Evolutionary conservation across 2,113 vertebrate genomes (phyloP).

Genomic region (Gambusia affinis): DNA sequence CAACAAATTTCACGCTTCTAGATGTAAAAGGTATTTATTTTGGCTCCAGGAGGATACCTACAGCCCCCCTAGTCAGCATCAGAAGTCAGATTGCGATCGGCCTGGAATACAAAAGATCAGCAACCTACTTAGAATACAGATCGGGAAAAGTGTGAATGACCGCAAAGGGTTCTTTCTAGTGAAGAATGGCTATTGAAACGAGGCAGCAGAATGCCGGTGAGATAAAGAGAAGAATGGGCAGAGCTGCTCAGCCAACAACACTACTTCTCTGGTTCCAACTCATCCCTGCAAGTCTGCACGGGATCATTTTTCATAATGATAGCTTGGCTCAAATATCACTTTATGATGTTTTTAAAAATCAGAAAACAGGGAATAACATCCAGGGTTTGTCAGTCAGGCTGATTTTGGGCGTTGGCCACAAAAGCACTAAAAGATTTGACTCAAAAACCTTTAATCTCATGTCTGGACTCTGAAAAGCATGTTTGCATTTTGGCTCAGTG

Average conservation of each 20-base stretch:
- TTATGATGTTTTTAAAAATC: conserved; percentile 44
- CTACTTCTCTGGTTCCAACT: conserved; percentile 61
- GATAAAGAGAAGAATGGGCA: conserved; percentile 72
- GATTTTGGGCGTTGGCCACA: conserved; percentile 39
- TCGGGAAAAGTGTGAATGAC: conserved; percentile 72
- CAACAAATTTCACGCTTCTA: conserved; percentile 27
- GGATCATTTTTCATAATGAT: conserved; percentile 61
- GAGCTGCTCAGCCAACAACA: conserved; percentile 51
- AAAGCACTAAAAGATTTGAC: conserved; percentile 37
- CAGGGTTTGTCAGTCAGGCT: conserved; percentile 31
- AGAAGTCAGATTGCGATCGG: conserved; percentile 59
- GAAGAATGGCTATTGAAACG: conserved; percentile 78
- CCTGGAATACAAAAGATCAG: conserved; percentile 69
- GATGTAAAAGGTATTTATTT: conserved; percentile 37
- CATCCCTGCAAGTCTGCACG: conserved; percentile 59
- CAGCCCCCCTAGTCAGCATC: conserved; percentile 44
- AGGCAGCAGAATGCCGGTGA: conserved; percentile 70
- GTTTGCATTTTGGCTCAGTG: conserved; percentile 6
- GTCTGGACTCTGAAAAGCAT: conserved; percentile 50
- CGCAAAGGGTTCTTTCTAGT: conserved; percentile 46
- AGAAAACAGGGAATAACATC: conserved; percentile 36
- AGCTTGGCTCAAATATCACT: conserved; percentile 58
- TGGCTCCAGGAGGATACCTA: conserved; percentile 44
- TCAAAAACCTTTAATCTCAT: conserved; percentile 56
- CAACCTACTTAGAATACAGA: conserved; percentile 76